These are phyloP conservation scores for Baccha elongata DNA, from an alignment of 2,888 invertebrate species.

Conservation along the genomic window DNA sequence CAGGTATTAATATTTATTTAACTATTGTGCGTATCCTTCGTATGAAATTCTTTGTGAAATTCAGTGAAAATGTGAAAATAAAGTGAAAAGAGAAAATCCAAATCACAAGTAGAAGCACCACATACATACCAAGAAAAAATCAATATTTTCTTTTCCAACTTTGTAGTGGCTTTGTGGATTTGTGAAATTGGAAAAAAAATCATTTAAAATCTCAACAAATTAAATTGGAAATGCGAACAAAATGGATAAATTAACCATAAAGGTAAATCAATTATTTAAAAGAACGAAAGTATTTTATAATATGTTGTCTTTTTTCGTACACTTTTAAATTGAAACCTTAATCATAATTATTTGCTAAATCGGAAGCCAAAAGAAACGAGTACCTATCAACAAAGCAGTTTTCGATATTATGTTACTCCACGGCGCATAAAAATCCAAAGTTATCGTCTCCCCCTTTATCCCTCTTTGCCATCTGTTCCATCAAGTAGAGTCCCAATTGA, in stretches of 20 bases:
- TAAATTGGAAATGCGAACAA: not conserved
- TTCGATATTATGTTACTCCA: conserved; percentile 3
- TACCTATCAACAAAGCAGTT: not conserved
- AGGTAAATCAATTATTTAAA: conserved; percentile 32
- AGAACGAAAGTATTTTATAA: not conserved
- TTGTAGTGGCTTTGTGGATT: conserved; percentile 14
- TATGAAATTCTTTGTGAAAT: conserved; percentile 24
- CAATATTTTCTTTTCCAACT: conserved; percentile 66
- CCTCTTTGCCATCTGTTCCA: not conserved
- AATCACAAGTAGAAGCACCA: conserved; percentile 12
- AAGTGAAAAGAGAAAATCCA: conserved; percentile 33
- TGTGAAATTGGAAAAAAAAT: not conserved
- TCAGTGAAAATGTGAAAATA: conserved; percentile 61
- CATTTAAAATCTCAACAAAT: not conserved
- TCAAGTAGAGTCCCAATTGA: not conserved
- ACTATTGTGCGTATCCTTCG: not conserved
- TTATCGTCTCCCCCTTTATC: not conserved
- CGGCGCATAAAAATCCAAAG: conserved; percentile 12
- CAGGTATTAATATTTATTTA: conserved; percentile 19
- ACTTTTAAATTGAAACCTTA: not conserved
- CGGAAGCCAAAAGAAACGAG: conserved; percentile 22
- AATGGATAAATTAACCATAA: conserved; percentile 56
- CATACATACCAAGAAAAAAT: conserved; percentile 67
- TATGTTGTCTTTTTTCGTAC: not conserved
- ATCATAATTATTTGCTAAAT: conserved; percentile 14